phyloP scores from a whole-genome alignment of 1,140 invertebrate species.

The Drosophila triauraria region DNA sequence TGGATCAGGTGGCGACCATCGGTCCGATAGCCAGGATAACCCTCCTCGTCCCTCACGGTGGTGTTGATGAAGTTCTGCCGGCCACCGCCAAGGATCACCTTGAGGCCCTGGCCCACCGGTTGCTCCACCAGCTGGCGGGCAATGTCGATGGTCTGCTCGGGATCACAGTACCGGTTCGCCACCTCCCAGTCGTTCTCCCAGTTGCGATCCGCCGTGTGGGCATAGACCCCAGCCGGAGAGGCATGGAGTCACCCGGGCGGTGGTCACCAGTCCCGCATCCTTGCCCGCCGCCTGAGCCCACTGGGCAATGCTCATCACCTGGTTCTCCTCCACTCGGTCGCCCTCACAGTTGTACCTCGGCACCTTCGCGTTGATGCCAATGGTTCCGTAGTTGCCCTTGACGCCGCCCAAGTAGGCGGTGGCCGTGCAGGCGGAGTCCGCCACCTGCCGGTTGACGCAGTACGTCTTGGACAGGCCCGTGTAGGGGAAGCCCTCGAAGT shows the following conservation, averaged over 20 bases:
- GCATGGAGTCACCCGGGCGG: slow-evolving; percentile 92
- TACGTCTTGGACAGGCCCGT: slow-evolving; percentile 92
- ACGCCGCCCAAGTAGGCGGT: slow-evolving; percentile 94
- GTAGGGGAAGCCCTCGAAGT: slow-evolving; percentile 91
- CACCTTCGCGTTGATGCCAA: slow-evolving; percentile 90
- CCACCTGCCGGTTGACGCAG: slow-evolving; percentile 90
- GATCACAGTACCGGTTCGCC: slow-evolving; percentile 45
- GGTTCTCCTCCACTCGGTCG: slow-evolving; percentile 78
- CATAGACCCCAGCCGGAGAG: slow-evolving; percentile 92
- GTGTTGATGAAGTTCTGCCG: slow-evolving; percentile 88
- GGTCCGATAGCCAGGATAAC: slow-evolving; percentile 87
- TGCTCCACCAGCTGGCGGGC: slow-evolving; percentile 91
- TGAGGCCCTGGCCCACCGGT: slow-evolving; percentile 87
- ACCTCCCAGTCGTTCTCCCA: slow-evolving; percentile 92
- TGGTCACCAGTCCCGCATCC: slow-evolving; percentile 91
- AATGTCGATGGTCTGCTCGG: slow-evolving; percentile 87
- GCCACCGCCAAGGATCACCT: slow-evolving; percentile 91
- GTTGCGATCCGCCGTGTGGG: slow-evolving; percentile 90
- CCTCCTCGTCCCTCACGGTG: slow-evolving; percentile 88
- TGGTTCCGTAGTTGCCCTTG: slow-evolving; percentile 91
- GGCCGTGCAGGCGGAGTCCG: slow-evolving; percentile 92
- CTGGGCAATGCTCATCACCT: slow-evolving; percentile 87
- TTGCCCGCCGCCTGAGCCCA: slow-evolving; percentile 91
- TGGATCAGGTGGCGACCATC: slow-evolving; percentile 88
- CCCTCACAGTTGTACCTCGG: slow-evolving; percentile 86